Percentiles rank a stretch among this genome's conserved stretches.
phyloP scores from a whole-genome alignment of 2,888 invertebrate genomes.

The Dynastes grantii region DNA sequence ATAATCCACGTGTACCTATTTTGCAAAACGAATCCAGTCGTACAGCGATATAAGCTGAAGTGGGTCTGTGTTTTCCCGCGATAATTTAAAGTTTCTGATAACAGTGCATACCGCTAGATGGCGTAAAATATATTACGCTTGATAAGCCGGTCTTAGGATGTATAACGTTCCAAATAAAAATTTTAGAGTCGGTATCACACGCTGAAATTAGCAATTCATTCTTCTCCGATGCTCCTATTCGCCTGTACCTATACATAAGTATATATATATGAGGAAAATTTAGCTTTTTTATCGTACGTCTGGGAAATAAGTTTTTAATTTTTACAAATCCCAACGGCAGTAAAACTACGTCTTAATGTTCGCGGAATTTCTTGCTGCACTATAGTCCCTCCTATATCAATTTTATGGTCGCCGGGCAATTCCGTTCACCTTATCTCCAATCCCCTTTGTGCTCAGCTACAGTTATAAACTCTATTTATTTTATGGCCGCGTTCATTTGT shows the following conservation, averaged over 20 bases:
- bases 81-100: constrained; percentile 9
- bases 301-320: constrained; percentile 48
- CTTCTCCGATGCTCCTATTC: background rate
- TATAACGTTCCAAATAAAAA: constrained; percentile 18
- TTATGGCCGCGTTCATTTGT: constrained; percentile 43
- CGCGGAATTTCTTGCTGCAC: constrained; percentile 44
- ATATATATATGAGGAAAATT: constrained; percentile 14
- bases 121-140: constrained; percentile 24
- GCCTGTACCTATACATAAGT: background rate
- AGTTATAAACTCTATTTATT: constrained; percentile 45
- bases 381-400: constrained; percentile 43
- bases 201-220: constrained; percentile 23
- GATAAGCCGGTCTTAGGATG: constrained; percentile 9
- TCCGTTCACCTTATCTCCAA: constrained; percentile 37
- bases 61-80: background rate
- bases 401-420: constrained; percentile 40
- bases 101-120: background rate
- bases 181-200: background rate
- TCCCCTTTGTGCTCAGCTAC: constrained; percentile 32
- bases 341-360: constrained; percentile 46
- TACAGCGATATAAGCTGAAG: background rate
- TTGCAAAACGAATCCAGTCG: background rate
- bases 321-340: constrained; percentile 38
- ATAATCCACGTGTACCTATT: background rate
- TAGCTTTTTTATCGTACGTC: constrained; percentile 32